Conservation (phyloP, 2,888 invertebrate species). For the Rugalucina vietnamica region DNA sequence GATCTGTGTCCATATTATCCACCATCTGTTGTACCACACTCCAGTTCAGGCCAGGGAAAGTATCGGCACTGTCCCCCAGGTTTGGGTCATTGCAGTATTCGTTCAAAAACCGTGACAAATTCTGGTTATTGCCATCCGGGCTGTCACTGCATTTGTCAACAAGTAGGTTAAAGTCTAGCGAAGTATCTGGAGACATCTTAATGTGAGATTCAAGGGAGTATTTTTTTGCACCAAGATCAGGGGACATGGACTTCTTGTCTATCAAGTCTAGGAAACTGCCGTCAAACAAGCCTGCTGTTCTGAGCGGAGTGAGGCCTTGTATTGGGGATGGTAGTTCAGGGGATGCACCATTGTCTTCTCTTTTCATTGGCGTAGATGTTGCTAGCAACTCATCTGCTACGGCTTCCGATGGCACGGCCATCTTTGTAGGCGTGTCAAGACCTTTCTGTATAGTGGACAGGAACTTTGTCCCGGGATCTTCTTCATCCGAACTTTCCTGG, state of each 20-base stretch:
- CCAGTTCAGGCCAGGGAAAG: conserved; percentile 57
- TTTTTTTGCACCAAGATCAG: conserved; percentile 43
- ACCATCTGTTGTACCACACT: conserved; percentile 58
- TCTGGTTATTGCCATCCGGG: conserved; percentile 47
- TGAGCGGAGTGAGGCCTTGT: conserved; percentile 65
- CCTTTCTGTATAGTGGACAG: conserved; percentile 64
- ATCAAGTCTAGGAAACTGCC: conserved; percentile 70
- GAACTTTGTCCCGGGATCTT: conserved; percentile 59
- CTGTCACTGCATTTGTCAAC: conserved; percentile 43
- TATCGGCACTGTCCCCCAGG: conserved; percentile 40
- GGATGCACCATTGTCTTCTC: conserved; percentile 16
- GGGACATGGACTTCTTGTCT: conserved; percentile 61
- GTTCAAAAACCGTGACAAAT: conserved; percentile 55
- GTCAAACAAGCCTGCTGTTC: conserved; percentile 61
- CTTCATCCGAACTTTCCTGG: conserved; percentile 70
- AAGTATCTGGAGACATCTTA: conserved; percentile 37
- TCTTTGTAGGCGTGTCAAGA: conserved; percentile 55
- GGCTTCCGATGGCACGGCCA: conserved; percentile 41
- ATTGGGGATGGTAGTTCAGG: conserved; percentile 69
- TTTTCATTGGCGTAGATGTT: conserved; percentile 71
- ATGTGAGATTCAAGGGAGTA: conserved; percentile 13
- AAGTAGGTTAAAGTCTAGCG: conserved; percentile 35
- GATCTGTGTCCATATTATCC: conserved; percentile 21
- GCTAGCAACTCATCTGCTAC: conserved; percentile 51
- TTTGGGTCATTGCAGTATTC: conserved; percentile 55